These are phyloP conservation scores for Rhea americana DNA, from an alignment of 2,113 vertebrate genomes.

Conservation along the genomic window DNA sequence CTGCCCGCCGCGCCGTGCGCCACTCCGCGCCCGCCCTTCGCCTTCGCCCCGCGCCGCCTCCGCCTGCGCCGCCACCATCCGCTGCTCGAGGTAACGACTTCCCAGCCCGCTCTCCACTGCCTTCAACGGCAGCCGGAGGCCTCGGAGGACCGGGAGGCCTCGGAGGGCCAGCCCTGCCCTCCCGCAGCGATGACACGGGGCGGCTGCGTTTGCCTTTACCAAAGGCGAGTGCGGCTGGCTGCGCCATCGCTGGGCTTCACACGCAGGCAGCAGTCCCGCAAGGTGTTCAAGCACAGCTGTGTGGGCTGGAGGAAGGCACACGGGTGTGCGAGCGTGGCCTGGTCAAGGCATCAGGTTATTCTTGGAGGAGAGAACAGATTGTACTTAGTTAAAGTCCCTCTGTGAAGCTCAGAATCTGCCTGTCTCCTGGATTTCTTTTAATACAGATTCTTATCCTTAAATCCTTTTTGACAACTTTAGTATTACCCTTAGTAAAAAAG, in stretches of 20 bases:
- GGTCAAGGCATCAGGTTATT: too few species aligned
- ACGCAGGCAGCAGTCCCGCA: too few species aligned
- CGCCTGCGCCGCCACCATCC: conserved; percentile 75
- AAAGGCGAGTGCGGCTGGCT: neutral
- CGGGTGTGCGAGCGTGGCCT: too few species aligned
- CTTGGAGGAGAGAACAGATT: neutral
- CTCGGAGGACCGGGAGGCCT: too few species aligned
- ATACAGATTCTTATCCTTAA: neutral
- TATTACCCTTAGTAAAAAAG: neutral
- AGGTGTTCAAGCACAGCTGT: too few species aligned
- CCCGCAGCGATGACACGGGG: too few species aligned
- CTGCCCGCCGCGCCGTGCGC: fast-evolving
- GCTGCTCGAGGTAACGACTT: conserved; percentile 79
- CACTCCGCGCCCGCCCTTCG: conserved; percentile 43
- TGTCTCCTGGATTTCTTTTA: neutral
- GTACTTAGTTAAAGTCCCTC: neutral
- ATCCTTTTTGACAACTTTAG: neutral
- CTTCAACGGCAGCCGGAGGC: too few species aligned
- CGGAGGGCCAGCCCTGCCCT: too few species aligned
- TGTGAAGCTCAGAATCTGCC: neutral
- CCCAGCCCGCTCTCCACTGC: too few species aligned
- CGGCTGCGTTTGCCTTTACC: too few species aligned
- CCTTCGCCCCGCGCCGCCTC: conserved; percentile 71
- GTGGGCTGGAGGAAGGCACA: too few species aligned
- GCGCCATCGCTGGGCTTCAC: neutral